Conservation (phyloP, 2,888 invertebrate genomes). For the Aplocera efformata region DNA sequence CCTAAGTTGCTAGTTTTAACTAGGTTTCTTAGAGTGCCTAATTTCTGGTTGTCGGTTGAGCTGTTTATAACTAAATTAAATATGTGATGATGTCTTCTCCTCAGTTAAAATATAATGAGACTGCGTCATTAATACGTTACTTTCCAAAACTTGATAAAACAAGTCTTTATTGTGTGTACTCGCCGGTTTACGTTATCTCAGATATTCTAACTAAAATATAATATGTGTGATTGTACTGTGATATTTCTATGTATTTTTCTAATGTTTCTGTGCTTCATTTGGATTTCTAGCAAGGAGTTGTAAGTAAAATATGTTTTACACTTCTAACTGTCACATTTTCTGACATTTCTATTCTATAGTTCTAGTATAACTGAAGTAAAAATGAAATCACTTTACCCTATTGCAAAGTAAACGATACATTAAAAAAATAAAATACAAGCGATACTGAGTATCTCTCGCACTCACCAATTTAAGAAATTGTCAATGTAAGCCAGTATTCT, state of each 20-base stretch:
- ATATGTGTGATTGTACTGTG: constrained; percentile 1
- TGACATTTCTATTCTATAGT: constrained; percentile 6
- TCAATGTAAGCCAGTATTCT: constrained; percentile 12
- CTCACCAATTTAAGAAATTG: constrained; percentile 5
- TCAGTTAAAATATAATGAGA: too few relatives aligned
- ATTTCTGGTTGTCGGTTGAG: too few relatives aligned
- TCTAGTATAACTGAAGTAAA: constrained; percentile 4
- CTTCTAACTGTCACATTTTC: not conserved
- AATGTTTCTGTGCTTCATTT: constrained; percentile 66
- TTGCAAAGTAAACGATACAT: constrained; percentile 11
- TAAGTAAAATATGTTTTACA: constrained; percentile 50
- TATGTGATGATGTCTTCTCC: too few relatives aligned
- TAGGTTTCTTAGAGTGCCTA: too few relatives aligned
- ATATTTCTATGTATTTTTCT: constrained; percentile 25
- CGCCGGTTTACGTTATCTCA: too few relatives aligned
- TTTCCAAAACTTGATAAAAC: too few relatives aligned
- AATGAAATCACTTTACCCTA: constrained; percentile 2
- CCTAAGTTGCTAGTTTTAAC: too few relatives aligned
- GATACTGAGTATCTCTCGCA: constrained; percentile 6
- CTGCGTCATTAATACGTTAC: too few relatives aligned
- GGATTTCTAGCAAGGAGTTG: constrained; percentile 74
- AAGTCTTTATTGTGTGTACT: too few relatives aligned
- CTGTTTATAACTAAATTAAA: too few relatives aligned
- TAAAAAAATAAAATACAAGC: not conserved
- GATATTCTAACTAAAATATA: not conserved